Evolutionary conservation across 2,797 vertebrate genomes (phyloP).

Genomic region (Mionectes olivaceus): DNA sequence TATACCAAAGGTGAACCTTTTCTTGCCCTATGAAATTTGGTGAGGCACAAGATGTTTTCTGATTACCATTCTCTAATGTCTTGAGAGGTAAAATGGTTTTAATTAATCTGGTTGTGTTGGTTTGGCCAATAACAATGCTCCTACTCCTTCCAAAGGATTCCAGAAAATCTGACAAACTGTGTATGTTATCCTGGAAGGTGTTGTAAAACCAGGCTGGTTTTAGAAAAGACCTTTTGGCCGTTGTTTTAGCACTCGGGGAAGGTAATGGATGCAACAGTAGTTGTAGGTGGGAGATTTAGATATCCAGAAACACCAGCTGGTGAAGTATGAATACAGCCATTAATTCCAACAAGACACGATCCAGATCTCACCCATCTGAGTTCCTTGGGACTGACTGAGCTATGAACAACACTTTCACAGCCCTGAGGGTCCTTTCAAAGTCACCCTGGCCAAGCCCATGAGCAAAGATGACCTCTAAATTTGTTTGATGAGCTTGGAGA

Average conservation of each 20-base stretch:
- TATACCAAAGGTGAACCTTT: background rate
- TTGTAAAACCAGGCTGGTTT: background rate
- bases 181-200: background rate
- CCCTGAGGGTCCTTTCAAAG: background rate
- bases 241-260: background rate
- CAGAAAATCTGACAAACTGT: background rate
- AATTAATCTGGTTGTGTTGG: background rate
- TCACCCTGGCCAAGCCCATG: background rate
- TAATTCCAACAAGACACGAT: background rate
- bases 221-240: background rate
- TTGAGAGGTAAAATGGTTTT: background rate
- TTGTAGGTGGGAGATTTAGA: background rate
- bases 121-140: background rate
- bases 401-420: background rate
- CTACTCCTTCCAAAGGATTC: background rate
- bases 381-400: background rate
- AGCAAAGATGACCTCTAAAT: background rate
- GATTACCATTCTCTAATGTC: background rate
- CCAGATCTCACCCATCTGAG: background rate
- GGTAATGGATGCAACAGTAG: background rate
- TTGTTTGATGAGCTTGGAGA: background rate
- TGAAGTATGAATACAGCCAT: background rate
- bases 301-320: background rate
- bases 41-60: background rate
- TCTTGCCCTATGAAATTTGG: background rate